Percentiles rank a stretch among this genome's conserved stretches.
Conservation (phyloP, 37 sponge, comb jelly and placozoan genomes). For the Ianthella basta region DNA sequence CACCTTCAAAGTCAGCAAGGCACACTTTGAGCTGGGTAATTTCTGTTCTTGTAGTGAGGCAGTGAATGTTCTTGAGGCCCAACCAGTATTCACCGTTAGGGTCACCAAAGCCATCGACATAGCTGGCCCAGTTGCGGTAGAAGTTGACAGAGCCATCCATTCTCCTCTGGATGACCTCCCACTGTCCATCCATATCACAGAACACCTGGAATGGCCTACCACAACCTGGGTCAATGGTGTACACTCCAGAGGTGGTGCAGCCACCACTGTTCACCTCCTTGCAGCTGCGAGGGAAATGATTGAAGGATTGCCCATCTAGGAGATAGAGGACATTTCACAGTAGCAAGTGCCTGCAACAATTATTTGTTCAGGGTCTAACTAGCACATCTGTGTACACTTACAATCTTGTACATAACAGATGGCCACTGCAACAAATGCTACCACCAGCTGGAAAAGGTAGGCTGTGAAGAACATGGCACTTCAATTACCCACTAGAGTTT, state of each 20-base stretch:
- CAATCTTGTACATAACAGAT: too few relatives aligned
- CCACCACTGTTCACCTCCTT: not conserved
- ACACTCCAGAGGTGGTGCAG: not conserved
- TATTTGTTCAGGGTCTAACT: too few relatives aligned
- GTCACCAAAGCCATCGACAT: conserved; percentile 31
- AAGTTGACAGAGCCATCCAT: conserved; percentile 40
- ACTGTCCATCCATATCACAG: not conserved
- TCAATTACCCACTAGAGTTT: not conserved
- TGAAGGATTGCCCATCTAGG: too few relatives aligned
- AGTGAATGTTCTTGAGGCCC: conserved; percentile 11
- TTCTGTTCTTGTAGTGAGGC: conserved; percentile 1
- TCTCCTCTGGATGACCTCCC: conserved; percentile 24
- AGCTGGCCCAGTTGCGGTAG: conserved; percentile 15
- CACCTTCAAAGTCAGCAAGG: conserved; percentile 14
- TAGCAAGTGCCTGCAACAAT: too few relatives aligned
- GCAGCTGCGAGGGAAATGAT: not conserved
- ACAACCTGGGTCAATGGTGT: conserved; percentile 9
- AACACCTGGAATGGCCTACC: not conserved
- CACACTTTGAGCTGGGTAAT: not conserved
- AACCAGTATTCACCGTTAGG: conserved; percentile 14
- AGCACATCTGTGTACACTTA: too few relatives aligned
- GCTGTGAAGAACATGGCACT: too few relatives aligned
- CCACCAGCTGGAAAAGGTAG: too few relatives aligned
- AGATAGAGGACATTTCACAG: too few relatives aligned
- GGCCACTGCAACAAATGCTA: too few relatives aligned